A percentile compares a stretch with the other conserved stretches of the same genome.
Evolutionary conservation across 2,113 vertebrate genomes (phyloP).

Genomic region (Meles meles): DNA sequence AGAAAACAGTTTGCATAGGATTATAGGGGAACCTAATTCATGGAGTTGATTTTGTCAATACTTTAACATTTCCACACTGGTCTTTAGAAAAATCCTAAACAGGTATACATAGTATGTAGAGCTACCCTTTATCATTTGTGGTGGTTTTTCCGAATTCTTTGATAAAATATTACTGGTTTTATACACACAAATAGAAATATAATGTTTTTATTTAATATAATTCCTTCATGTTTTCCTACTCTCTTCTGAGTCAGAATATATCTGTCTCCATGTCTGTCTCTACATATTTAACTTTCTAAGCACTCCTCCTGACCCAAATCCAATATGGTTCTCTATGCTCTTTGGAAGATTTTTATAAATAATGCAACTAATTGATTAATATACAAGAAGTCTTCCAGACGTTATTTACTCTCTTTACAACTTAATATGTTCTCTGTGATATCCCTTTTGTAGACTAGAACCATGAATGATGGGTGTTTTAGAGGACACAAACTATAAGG

Average conservation of each 20-base stretch:
- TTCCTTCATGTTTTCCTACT: not conserved
- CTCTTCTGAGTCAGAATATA: not conserved
- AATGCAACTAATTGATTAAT: not conserved
- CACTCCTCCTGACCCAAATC: not conserved
- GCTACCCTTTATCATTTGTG: not conserved
- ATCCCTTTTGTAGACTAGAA: not conserved
- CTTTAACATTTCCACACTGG: not conserved
- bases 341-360: not conserved
- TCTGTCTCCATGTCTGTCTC: not conserved
- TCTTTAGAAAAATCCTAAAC: not conserved
- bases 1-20: not conserved
- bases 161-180: slow-evolving; percentile 9
- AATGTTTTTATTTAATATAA: slow-evolving; percentile 3
- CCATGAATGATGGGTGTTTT: not conserved
- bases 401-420: not conserved
- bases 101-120: not conserved
- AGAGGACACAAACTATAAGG: not conserved
- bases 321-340: not conserved
- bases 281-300: not conserved
- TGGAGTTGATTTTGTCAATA: not conserved
- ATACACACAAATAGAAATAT: not conserved
- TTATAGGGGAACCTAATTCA: not conserved
- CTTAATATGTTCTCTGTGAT: not conserved
- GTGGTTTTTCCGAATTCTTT: not conserved
- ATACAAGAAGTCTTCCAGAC: not conserved